phyloP scores from a whole-genome alignment of 2,113 vertebrate genomes.

The Petroica traversi region DNA sequence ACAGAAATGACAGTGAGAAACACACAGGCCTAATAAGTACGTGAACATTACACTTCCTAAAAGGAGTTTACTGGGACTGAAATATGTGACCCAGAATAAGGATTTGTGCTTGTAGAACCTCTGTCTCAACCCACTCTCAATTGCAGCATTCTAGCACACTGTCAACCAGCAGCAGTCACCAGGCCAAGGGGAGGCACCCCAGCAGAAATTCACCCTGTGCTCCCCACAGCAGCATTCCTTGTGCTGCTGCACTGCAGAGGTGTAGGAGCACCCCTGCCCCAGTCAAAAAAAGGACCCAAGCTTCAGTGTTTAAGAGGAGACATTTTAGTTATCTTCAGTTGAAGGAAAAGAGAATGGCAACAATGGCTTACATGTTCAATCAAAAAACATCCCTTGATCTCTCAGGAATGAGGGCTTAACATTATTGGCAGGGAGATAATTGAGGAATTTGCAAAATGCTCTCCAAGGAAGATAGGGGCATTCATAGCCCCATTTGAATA shows the following conservation, averaged over 20 bases:
- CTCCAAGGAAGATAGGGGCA: background rate
- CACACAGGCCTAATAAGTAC: rapidly evolving
- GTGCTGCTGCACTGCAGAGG: background rate
- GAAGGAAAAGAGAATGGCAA: slow-evolving; percentile 60
- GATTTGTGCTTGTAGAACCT: background rate
- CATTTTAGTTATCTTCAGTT: slow-evolving; percentile 76
- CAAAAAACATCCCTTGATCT: background rate
- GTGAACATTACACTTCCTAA: background rate
- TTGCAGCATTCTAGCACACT: rapidly evolving
- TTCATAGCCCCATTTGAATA: background rate
- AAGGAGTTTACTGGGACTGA: background rate
- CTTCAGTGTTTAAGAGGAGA: background rate
- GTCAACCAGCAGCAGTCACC: background rate
- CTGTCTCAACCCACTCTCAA: rapidly evolving
- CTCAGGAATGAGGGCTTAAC: background rate
- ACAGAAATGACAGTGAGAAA: background rate
- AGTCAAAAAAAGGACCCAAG: background rate
- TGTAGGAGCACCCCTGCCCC: background rate
- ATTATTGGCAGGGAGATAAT: background rate
- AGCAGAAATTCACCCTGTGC: background rate
- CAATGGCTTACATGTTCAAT: background rate
- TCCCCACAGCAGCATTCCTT: rapidly evolving
- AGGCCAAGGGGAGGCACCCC: background rate
- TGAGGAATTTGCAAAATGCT: background rate
- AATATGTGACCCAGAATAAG: background rate